Evolutionary conservation across 2,113 vertebrate genomes (phyloP).

Genomic region (Cheilinus undulatus): DNA sequence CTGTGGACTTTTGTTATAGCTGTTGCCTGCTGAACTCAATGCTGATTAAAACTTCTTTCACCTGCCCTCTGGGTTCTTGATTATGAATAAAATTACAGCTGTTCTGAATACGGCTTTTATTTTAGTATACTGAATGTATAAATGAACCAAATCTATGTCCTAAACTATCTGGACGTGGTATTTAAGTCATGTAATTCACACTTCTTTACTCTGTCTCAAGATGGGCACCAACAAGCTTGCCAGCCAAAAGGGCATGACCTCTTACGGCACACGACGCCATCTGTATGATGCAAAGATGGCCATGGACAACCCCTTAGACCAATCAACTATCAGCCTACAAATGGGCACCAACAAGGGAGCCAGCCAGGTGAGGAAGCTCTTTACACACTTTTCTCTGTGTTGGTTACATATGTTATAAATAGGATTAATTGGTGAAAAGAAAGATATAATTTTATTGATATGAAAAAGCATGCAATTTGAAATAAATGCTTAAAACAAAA

Average conservation of each 20-base stretch:
- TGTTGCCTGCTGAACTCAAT: not conserved
- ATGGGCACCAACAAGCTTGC: constrained; percentile 98
- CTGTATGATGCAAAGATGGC: constrained; percentile 92
- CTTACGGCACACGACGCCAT: constrained; percentile 92
- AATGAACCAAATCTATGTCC: not conserved
- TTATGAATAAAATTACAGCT: not conserved
- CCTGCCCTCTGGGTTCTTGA: not conserved
- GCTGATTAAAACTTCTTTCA: not conserved
- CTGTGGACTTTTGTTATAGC: too few relatives aligned
- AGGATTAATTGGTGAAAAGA: too few relatives aligned
- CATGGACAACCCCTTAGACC: constrained; percentile 91
- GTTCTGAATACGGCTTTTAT: too few relatives aligned
- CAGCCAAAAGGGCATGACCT: constrained; percentile 97
- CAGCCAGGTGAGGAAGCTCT: constrained; percentile 86
- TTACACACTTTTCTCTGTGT: too few relatives aligned
- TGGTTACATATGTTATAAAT: too few relatives aligned
- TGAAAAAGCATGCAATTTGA: too few relatives aligned
- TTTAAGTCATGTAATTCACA: not conserved
- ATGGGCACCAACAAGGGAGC: constrained; percentile 98
- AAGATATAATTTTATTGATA: too few relatives aligned
- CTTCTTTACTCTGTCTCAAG: constrained; percentile 64
- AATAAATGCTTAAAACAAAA: too few relatives aligned
- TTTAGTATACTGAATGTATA: too few relatives aligned
- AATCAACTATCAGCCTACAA: constrained; percentile 94
- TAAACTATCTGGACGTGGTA: too few relatives aligned